These are phyloP conservation scores for Lymantria monacha DNA, from an alignment of 2,888 invertebrate species.

Conservation along the genomic window DNA sequence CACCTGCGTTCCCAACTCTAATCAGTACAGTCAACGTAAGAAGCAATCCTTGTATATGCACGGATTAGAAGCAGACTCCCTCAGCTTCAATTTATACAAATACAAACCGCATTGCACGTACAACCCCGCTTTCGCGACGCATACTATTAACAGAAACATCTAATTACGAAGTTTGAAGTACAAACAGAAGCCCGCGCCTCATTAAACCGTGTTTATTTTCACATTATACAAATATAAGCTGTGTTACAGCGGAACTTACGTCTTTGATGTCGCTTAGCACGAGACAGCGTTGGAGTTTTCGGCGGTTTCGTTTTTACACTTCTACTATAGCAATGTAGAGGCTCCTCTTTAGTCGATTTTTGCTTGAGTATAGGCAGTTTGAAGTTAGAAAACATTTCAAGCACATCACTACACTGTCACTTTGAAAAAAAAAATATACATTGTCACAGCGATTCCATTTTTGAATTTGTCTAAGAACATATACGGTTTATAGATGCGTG, in stretches of 20 bases:
- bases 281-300: slow-evolving; percentile 78
- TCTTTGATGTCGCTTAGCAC: slow-evolving; percentile 76
- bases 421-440: slow-evolving; percentile 24
- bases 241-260: slow-evolving; percentile 58
- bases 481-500: slow-evolving; percentile 49
- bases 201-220: slow-evolving; percentile 66
- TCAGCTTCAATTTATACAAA: slow-evolving; percentile 26
- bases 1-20: slow-evolving; percentile 34
- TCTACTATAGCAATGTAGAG: slow-evolving; percentile 69
- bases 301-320: slow-evolving; percentile 80
- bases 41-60: slow-evolving; percentile 26
- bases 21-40: slow-evolving; percentile 36
- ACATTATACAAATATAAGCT: slow-evolving; percentile 43
- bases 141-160: slow-evolving; percentile 55
- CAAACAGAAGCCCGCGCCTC: slow-evolving; percentile 55
- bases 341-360: slow-evolving; percentile 71
- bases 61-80: slow-evolving; percentile 21
- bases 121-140: slow-evolving; percentile 37
- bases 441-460: slow-evolving; percentile 35
- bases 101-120: slow-evolving; percentile 23
- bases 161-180: slow-evolving; percentile 54
- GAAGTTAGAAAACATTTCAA: slow-evolving; percentile 81
- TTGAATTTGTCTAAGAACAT: slow-evolving; percentile 25
- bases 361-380: slow-evolving; percentile 77
- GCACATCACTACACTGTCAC: slow-evolving; percentile 35